Conservation (phyloP, 2,113 vertebrate genomes). For the Rhabdornis inornatus region DNA sequence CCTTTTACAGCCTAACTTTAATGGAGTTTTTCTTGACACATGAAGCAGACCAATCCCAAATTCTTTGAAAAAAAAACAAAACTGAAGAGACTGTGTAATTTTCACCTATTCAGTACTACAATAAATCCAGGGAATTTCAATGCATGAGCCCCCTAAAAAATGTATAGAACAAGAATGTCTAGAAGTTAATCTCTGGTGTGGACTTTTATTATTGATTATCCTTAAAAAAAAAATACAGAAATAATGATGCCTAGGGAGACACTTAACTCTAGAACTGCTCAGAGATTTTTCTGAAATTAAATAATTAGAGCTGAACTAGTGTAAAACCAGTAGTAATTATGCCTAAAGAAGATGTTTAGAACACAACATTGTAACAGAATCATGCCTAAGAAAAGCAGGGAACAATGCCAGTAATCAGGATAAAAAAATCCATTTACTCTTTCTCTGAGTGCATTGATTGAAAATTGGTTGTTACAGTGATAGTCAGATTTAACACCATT, state of each 20-base stretch:
- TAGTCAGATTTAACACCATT: background rate
- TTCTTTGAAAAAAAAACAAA: background rate
- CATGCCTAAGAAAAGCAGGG: background rate
- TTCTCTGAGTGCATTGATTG: background rate
- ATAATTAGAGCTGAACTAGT: background rate
- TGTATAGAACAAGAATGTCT: background rate
- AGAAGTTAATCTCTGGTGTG: background rate
- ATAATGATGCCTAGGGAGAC: background rate
- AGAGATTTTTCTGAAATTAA: background rate
- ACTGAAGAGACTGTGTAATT: background rate
- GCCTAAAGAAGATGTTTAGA: background rate
- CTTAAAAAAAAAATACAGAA: background rate
- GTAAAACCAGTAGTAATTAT: background rate
- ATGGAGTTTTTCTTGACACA: background rate
- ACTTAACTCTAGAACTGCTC: background rate
- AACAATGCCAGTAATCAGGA: accelerated
- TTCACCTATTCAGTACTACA: background rate
- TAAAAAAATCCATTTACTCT: background rate
- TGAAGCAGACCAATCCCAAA: background rate
- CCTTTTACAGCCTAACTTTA: background rate
- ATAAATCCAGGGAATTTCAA: background rate
- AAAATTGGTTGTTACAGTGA: background rate
- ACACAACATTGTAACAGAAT: background rate
- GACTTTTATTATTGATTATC: background rate
- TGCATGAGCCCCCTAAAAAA: background rate